Conservation (phyloP, 35 echinoderm and acorn worm genomes). For the Lytechinus pictus region DNA sequence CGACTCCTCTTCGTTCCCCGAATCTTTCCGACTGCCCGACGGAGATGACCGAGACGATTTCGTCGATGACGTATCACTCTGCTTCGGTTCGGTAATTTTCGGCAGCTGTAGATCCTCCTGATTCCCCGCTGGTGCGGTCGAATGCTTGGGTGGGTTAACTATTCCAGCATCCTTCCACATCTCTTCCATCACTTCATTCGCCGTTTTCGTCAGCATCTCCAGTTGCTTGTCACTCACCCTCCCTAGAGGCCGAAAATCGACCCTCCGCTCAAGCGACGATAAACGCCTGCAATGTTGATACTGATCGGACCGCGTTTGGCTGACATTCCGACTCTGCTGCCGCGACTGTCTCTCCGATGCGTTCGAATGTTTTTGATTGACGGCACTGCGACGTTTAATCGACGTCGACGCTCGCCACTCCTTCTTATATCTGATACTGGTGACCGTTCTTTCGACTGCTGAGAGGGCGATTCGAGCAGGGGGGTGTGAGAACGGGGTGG, state of each 20-base stretch:
- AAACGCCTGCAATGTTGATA: not conserved
- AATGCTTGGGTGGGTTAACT: not conserved
- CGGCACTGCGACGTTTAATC: not conserved
- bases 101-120: constrained; percentile 35
- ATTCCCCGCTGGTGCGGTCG: not conserved
- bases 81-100: not conserved
- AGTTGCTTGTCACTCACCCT: constrained; percentile 27
- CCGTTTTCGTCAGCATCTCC: not conserved
- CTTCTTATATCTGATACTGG: constrained; percentile 31
- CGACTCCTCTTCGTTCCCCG: not conserved
- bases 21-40: not conserved
- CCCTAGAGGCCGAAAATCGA: constrained; percentile 39
- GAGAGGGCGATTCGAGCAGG: constrained; percentile 23
- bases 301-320: not conserved
- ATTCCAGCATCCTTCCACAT: constrained; percentile 11
- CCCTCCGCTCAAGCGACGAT: not conserved
- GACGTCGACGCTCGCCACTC: constrained; percentile 22
- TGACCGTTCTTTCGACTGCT: constrained; percentile 33
- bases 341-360: not conserved
- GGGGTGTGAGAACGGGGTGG: constrained; percentile 51
- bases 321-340: not conserved
- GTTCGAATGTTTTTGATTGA: not conserved
- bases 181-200: constrained; percentile 19
- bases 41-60: not conserved
- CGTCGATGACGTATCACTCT: not conserved